Percentiles rank a stretch among this genome's conserved stretches.
Conservation (phyloP, 1,140 invertebrate genomes). For the Armadillidium nasatum region DNA sequence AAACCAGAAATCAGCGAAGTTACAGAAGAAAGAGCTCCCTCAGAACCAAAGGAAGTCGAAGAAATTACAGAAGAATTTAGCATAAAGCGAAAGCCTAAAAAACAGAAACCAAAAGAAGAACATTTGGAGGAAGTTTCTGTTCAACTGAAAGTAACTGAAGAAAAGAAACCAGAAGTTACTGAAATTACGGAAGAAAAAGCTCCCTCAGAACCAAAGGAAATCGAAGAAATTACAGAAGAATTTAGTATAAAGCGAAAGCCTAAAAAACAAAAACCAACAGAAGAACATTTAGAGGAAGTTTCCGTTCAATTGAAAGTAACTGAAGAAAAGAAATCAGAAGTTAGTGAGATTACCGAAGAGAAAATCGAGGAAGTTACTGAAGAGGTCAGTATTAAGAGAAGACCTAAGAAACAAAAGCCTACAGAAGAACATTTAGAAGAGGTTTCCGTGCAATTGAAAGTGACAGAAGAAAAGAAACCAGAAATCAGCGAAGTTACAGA, state of each 20-base stretch:
- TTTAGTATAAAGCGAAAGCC: constrained; percentile 18
- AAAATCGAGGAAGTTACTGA: constrained; percentile 31
- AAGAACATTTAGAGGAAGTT: constrained; percentile 28
- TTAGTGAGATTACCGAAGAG: constrained; percentile 33
- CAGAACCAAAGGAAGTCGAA: constrained; percentile 21
- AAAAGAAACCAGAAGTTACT: constrained; percentile 25
- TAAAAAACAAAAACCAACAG: constrained; percentile 18
- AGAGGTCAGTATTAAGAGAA: constrained; percentile 33
- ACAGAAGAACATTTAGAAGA: constrained; percentile 20
- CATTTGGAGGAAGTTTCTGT: constrained; percentile 33
- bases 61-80: constrained; percentile 36
- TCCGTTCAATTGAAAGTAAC: constrained; percentile 16
- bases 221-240: constrained; percentile 29
- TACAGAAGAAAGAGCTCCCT: constrained; percentile 5
- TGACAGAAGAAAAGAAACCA: constrained; percentile 45
- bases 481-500: constrained; percentile 48
- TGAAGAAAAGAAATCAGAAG: constrained; percentile 27
- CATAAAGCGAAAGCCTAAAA: constrained; percentile 1
- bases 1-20: constrained; percentile 12
- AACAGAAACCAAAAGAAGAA: constrained; percentile 25
- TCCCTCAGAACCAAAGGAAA: too few species aligned
- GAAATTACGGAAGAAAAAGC: constrained; percentile 23
- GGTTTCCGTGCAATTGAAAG: constrained; percentile 46
- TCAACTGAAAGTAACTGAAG: constrained; percentile 33
- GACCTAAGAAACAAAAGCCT: constrained; percentile 23